Percentiles rank a stretch among this genome's conserved stretches.
Evolutionary conservation across 2,797 vertebrate genomes (phyloP).

Genomic region (Limosa lapponica): DNA sequence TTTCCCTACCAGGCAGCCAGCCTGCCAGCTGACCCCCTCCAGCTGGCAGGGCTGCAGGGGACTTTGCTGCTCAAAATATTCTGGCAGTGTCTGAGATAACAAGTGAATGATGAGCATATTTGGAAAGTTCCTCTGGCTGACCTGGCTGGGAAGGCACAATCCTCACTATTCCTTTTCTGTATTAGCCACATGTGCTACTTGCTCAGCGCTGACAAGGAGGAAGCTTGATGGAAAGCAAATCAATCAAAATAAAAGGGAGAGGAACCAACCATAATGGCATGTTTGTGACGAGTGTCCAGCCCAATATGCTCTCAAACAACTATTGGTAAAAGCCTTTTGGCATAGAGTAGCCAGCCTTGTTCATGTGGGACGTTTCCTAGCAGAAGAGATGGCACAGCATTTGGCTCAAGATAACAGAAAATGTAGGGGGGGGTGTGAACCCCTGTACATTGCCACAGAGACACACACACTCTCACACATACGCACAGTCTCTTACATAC

Average conservation of each 20-base stretch:
- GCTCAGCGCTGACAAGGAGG: not conserved
- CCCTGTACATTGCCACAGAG: not conserved
- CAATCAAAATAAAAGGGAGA: not conserved
- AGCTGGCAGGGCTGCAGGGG: not conserved
- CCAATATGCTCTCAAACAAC: not conserved
- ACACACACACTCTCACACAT: not conserved
- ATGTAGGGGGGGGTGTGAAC: not conserved
- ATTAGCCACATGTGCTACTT: not conserved
- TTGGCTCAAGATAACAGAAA: not conserved
- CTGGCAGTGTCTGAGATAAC: constrained; percentile 25
- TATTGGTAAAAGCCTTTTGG: not conserved
- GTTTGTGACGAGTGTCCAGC: not conserved
- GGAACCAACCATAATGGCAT: not conserved
- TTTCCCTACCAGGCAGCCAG: not conserved
- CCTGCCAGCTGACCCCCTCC: not conserved
- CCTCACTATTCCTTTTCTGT: not conserved
- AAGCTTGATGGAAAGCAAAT: not conserved
- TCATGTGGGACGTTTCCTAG: not conserved
- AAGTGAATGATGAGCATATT: not conserved
- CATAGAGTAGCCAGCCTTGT: not conserved
- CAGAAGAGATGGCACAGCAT: not conserved
- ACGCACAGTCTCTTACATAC: not conserved
- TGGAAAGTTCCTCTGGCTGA: not conserved
- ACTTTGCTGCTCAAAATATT: constrained; percentile 31
- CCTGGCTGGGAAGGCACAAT: not conserved